Base-by-base conservation (phyloP, 2,888 invertebrate species). In the Zelleria hepariella region DNA sequence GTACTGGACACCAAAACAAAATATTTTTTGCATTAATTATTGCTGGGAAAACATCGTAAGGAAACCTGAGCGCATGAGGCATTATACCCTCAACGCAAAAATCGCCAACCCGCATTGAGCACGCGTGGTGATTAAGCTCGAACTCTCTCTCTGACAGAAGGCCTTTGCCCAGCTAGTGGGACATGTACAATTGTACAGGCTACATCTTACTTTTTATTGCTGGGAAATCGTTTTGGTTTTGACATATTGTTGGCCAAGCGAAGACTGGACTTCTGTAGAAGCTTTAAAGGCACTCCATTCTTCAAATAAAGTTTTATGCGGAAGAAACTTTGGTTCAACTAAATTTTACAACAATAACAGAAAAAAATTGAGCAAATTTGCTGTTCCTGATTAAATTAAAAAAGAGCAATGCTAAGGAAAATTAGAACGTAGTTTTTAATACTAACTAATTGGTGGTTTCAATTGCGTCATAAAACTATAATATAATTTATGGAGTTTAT, bases 341-440 rank as follows among this genome's bases (percentile, higher is more conserved):
- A 15, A 47, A 24, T 23, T 21, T 21, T 48, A 49, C 20, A 24
- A 6, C 8, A 58, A 26, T 51, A 57, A 51, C 27, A 61, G 10
- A 21, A 23, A 42, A 42, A 42, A 42, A 42, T 42, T 42, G 42
- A 42, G 42, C 42, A 3, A 24, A 42, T 27, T 52, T 32, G 23
- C 27, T 58, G 18, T 61, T 8, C 59, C 21, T 25, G 3, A 57
- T 26, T 58, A 49, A 18, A 60, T 15, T n/a, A 52, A 55, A 23
- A 10, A 18, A 52, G 6, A 42, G 42, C 3, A 42, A 42, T n/a
- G 10, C 15, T 42, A 49, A 15, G 49, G 20, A 49, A 49, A 49
- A 49, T 49, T 15, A 49, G 49, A 49, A 49, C 20, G n/a, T 49
- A 18, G 20, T 49, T 20, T 42, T 42, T 42, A 49, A 49, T 18